Percentiles rank a stretch among this genome's conserved stretches.
These are phyloP conservation scores for Hydractinia echinata DNA, from an alignment of 30 jellyfish, hydroid and myxozoan species.

Conservation along the genomic window DNA sequence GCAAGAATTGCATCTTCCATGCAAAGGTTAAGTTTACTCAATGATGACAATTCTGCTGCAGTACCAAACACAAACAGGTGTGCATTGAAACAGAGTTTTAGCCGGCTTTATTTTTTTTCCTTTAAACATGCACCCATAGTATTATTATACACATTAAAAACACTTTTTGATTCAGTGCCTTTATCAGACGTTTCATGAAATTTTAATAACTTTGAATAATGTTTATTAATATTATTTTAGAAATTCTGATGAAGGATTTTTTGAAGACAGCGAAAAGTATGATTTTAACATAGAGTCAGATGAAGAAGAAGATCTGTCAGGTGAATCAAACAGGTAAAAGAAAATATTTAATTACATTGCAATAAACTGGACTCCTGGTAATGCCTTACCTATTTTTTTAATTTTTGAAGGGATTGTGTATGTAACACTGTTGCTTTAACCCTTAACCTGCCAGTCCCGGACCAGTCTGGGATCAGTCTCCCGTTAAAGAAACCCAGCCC, in stretches of 20 bases:
- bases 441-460: neutral
- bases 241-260: constrained; percentile 29
- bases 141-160: too few relatives aligned
- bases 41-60: neutral
- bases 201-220: neutral
- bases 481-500: too few relatives aligned
- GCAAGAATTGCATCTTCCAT: constrained; percentile 35
- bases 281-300: constrained; percentile 3
- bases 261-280: constrained; percentile 20
- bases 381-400: neutral
- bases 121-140: too few relatives aligned
- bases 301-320: constrained; percentile 1
- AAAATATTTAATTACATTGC: neutral
- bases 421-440: neutral
- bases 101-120: too few relatives aligned
- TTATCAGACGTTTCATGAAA: neutral
- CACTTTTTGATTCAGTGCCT: neutral
- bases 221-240: neutral
- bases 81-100: neutral
- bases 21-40: constrained; percentile 22
- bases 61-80: constrained; percentile 25
- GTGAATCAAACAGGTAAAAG: neutral
- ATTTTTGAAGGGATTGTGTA: neutral
- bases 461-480: too few relatives aligned
- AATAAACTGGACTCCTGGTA: neutral